Percentiles rank a stretch among this genome's conserved stretches.
These are phyloP conservation scores for Lipotes vexillifer DNA, from an alignment of 2,113 vertebrate species.

Conservation along the genomic window DNA sequence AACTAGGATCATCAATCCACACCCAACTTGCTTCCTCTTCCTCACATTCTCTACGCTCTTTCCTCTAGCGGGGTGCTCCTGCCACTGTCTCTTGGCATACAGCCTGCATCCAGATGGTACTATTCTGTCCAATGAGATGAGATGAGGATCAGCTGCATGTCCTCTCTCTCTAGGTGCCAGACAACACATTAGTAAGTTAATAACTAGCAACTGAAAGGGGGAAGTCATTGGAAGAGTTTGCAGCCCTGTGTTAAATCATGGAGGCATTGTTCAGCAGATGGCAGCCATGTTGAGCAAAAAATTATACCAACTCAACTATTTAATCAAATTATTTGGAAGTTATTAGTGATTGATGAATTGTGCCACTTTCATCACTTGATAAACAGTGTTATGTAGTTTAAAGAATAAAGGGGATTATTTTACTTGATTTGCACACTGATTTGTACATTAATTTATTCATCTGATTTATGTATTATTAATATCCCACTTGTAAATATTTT, in stretches of 20 bases:
- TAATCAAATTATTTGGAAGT: not conserved
- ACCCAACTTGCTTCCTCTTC: not conserved
- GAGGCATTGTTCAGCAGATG: not conserved
- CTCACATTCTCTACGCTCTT: not conserved
- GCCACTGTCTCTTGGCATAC: not conserved
- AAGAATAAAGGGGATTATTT: not conserved
- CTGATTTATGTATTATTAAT: not conserved
- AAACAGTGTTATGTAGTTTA: not conserved
- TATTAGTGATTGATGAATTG: not conserved
- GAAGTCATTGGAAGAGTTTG: not conserved
- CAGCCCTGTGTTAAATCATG: not conserved
- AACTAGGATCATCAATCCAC: not conserved
- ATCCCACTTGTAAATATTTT: not conserved
- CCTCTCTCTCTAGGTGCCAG: not conserved
- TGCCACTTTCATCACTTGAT: not conserved
- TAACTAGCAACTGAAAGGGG: not conserved
- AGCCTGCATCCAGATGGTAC: not conserved
- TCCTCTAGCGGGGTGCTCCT: not conserved
- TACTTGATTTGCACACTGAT: not conserved
- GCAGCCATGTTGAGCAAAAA: not conserved
- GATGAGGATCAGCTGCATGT: not conserved
- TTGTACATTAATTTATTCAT: not conserved
- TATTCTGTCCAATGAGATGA: not conserved
- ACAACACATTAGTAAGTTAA: not conserved
- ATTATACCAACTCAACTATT: not conserved